Base-by-base conservation (phyloP, 30 jellyfish, hydroid and myxozoan genomes). In the Mastigias papua region DNA sequence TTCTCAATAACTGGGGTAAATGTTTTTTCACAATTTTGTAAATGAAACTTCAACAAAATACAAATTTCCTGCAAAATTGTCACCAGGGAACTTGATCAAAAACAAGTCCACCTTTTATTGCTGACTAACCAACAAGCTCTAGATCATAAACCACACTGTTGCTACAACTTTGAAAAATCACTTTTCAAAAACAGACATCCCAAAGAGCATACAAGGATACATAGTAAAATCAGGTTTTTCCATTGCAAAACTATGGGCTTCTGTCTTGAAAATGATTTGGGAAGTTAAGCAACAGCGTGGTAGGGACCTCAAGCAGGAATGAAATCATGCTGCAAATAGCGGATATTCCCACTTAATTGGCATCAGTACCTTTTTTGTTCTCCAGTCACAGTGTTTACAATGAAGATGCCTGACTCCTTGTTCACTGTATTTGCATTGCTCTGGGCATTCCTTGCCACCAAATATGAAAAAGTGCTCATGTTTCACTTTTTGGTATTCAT, bases 361-460 rank as follows among this genome's bases (percentile, higher is more conserved):
- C 32, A 34, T 0, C 9, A 60, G 75, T 73, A 85, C 94, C 94
- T 85, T 85, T 69, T 85, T 85, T 19, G 94, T 85, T 73, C 94
- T 73, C 94, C 94, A 85, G n/a, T 85, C 88, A 48, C 94, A 85
- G 33, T 85, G 94, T 82, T 85, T 85, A 71, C 94, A 85, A 69
- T 85, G 94, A n/a, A 85, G 69, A 51, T 85, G 94, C 26, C 94
- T 66, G 54, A 85, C 94, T 65, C 94, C 94, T 62, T 85, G 88
- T 46, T 85, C 94, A 30, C 87, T 74, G 48, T 85, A 85, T 73
- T 85, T 85, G 88, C 94, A 85, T 28, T 54, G 81, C 73, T 85
- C 94, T 50, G 94, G 94, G 81, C 94, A 85, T 37, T 85, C 94
- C 68, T 85, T 85, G 46, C 88, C 94, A 73, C 94, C 79, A 78